Evolutionary conservation across 2,888 invertebrate species (phyloP).

Genomic region (Polydrusus tereticollis): DNA sequence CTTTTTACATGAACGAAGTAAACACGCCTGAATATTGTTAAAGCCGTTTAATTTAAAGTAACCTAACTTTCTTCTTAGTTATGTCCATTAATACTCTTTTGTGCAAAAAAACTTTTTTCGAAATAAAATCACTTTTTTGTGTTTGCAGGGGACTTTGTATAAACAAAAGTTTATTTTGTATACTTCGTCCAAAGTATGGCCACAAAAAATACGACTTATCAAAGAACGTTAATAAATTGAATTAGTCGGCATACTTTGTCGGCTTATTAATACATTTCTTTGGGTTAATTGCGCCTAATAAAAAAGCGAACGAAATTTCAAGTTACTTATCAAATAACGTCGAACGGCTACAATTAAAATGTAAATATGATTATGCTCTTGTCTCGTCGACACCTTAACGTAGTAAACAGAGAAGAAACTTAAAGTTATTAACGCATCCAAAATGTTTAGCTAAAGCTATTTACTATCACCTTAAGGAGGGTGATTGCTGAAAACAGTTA

Average conservation of each 20-base stretch:
- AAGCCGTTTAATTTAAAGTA: neutral
- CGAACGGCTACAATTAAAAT: conserved; percentile 50
- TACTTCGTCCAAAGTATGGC: no score
- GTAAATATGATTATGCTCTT: conserved; percentile 50
- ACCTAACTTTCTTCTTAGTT: neutral
- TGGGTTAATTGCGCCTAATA: conserved; percentile 7
- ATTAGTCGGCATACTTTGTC: conserved; percentile 15
- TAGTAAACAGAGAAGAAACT: conserved; percentile 18
- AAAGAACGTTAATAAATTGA: conserved; percentile 2
- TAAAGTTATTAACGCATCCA: neutral
- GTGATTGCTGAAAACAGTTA: neutral
- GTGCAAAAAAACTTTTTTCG: no score
- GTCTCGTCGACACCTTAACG: conserved; percentile 39
- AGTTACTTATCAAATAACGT: conserved; percentile 32
- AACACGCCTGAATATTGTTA: neutral
- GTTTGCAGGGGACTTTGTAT: no score
- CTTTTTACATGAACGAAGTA: conserved; percentile 16
- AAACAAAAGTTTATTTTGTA: no score
- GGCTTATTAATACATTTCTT: conserved; percentile 1
- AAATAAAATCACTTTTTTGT: no score
- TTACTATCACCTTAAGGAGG: neutral
- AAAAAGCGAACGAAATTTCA: conserved; percentile 46
- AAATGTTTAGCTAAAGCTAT: neutral
- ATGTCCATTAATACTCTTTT: no score
- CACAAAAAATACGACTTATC: neutral